Percentiles rank a stretch among this genome's conserved stretches.
Conservation (phyloP, 92 coral and sea anemone species). For the Phenganax subtilis region DNA sequence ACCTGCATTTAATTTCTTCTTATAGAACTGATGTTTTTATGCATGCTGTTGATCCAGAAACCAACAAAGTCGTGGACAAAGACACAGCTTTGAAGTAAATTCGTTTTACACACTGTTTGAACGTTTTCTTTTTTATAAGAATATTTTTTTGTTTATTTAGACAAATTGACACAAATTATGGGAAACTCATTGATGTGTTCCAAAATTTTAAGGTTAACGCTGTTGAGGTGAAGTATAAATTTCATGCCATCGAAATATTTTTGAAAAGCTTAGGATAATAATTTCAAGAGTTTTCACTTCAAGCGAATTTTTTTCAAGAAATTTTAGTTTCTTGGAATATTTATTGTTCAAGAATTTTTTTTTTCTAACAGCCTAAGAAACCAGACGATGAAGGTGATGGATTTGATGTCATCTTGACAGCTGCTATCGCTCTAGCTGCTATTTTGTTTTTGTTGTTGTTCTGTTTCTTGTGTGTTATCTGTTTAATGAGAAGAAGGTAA, state of each 20-base stretch:
- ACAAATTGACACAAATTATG: constrained; percentile 61
- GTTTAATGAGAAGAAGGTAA: constrained; percentile 75
- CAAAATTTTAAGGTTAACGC: constrained; percentile 69
- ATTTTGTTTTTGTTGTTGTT: constrained; percentile 59
- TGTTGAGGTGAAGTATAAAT: constrained; percentile 56
- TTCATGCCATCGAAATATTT: too few species aligned
- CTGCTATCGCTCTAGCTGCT: constrained; percentile 64
- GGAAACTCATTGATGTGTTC: constrained; percentile 55
- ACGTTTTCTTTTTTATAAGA: neutral
- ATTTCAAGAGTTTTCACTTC: neutral
- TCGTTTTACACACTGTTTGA: neutral
- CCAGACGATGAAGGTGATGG: constrained; percentile 36
- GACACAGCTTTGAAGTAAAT: constrained; percentile 63
- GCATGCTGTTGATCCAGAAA: constrained; percentile 84
- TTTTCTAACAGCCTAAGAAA: constrained; percentile 58
- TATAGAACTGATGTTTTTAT: constrained; percentile 69
- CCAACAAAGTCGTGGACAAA: constrained; percentile 76
- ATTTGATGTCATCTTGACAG: constrained; percentile 57
- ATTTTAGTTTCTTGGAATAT: neutral
- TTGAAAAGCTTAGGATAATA: too few species aligned
- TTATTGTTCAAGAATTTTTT: neutral
- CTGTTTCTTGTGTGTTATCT: constrained; percentile 74
- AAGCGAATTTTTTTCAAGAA: neutral
- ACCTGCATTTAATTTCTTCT: too few species aligned
- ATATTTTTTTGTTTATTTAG: constrained; percentile 12